Percentiles rank a stretch among this genome's conserved stretches.
Conservation (phyloP, 2,113 vertebrate species). For the Tetrao urogallus region DNA sequence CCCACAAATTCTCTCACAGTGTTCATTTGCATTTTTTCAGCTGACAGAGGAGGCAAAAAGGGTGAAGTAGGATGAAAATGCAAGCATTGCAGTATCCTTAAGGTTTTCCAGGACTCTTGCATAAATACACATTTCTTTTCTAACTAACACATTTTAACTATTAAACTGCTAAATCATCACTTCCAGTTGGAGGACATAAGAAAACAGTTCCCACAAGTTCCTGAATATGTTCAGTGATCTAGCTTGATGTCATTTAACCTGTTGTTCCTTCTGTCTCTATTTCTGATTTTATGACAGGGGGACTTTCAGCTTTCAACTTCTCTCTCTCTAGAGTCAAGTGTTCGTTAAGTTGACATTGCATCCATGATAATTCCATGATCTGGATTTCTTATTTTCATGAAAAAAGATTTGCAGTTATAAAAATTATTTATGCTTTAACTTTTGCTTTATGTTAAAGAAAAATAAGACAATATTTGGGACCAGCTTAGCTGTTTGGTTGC, state of each 20-base stretch:
- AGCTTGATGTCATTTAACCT: neutral
- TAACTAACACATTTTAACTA: neutral
- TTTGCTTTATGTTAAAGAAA: neutral
- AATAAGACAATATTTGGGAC: neutral
- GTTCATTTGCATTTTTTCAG: neutral
- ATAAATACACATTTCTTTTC: neutral
- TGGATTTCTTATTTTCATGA: neutral
- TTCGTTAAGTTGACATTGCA: neutral
- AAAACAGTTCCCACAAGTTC: neutral
- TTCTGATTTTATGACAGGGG: neutral
- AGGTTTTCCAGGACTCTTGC: neutral
- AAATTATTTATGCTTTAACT: neutral
- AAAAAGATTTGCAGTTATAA: neutral
- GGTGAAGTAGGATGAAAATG: neutral
- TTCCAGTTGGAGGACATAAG: neutral
- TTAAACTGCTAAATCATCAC: neutral
- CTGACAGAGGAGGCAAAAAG: neutral
- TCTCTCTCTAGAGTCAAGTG: neutral
- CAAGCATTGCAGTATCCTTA: neutral
- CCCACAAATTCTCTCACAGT: neutral
- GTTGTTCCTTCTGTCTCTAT: neutral
- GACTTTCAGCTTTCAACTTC: neutral
- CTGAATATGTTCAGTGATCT: neutral
- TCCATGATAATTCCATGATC: neutral
- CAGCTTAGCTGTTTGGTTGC: neutral